These are phyloP conservation scores for Esox lucius DNA, from an alignment of 2,797 vertebrate species.

Conservation along the genomic window DNA sequence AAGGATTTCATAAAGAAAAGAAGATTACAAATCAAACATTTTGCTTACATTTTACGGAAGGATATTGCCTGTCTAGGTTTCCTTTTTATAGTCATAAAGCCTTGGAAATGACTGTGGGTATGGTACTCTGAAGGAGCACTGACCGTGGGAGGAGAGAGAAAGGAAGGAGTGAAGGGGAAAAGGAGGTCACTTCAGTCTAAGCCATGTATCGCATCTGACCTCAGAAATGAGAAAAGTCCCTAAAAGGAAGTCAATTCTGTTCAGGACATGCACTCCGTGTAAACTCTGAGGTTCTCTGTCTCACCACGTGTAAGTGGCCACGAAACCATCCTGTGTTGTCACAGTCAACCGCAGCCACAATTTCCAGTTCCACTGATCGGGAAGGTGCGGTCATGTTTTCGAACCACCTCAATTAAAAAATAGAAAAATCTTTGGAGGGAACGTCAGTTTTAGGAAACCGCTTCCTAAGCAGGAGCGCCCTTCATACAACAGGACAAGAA, in stretches of 20 bases:
- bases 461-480: neutral
- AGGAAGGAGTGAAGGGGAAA: conserved; percentile 17
- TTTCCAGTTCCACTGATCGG: neutral
- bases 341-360: neutral
- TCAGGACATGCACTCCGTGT: neutral
- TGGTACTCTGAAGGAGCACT: neutral
- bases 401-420: neutral
- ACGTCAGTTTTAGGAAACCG: neutral
- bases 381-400: neutral
- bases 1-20: neutral
- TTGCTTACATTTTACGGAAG: neutral
- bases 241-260: neutral
- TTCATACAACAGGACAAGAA: neutral
- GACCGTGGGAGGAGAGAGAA: neutral
- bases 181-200: neutral
- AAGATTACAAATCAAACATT: neutral
- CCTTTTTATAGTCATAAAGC: neutral
- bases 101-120: neutral
- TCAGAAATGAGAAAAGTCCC: neutral
- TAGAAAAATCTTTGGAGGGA: neutral
- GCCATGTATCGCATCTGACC: neutral
- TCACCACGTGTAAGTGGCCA: neutral
- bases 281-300: neutral
- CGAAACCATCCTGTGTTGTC: neutral
- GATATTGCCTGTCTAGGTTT: neutral